These are phyloP conservation scores for Halichoeres trimaculatus DNA, from an alignment of 2,113 vertebrate genomes.

Conservation along the genomic window DNA sequence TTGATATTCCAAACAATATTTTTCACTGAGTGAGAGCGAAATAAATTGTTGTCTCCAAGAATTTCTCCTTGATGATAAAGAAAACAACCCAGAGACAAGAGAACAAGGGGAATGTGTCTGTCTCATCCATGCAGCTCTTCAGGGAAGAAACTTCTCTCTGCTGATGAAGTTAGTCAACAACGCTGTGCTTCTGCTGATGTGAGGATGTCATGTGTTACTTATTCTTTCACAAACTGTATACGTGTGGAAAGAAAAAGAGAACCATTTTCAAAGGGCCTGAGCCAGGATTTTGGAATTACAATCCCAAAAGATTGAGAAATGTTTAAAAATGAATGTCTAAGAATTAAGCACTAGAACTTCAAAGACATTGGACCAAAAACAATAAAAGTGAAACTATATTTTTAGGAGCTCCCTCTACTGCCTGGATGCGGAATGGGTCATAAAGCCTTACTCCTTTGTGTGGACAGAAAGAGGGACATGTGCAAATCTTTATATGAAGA, in stretches of 20 bases:
- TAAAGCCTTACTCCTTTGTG: no score
- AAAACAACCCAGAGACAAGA: conserved; percentile 46
- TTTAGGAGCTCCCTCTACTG: no score
- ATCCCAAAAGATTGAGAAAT: neutral
- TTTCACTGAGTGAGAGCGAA: conserved; percentile 48
- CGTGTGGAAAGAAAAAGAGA: neutral
- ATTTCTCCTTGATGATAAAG: conserved; percentile 51
- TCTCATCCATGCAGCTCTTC: conserved; percentile 31
- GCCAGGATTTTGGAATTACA: neutral
- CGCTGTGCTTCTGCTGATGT: conserved; percentile 11
- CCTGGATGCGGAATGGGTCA: no score
- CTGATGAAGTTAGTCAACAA: conserved; percentile 56
- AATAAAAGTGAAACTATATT: no score
- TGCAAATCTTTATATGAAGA: no score
- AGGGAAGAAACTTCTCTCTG: conserved; percentile 47
- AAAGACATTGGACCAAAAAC: neutral
- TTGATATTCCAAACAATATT: conserved; percentile 46
- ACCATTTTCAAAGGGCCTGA: neutral
- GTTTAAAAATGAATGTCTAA: neutral
- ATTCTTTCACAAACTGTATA: conserved; percentile 12
- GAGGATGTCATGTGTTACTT: conserved; percentile 20
- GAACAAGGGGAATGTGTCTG: conserved; percentile 25
- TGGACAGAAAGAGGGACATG: no score
- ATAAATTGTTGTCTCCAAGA: conserved; percentile 52
- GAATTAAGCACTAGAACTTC: neutral